Conservation (phyloP, 2,797 vertebrate genomes). For the Acanthiza pusilla region DNA sequence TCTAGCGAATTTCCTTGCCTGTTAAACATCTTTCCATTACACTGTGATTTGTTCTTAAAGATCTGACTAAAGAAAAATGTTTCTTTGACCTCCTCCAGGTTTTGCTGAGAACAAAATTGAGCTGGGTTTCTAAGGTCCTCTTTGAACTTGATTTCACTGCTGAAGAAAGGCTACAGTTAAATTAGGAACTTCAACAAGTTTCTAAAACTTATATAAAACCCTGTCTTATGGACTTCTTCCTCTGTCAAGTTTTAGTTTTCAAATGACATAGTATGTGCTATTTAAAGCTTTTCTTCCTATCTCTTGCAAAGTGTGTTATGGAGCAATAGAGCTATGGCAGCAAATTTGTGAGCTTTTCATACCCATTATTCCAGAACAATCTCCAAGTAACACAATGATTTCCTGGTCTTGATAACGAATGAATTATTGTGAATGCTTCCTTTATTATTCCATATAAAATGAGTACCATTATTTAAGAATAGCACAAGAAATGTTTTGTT, state of each 20-base stretch:
- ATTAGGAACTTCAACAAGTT: conserved; percentile 44
- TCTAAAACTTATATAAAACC: conserved; percentile 39
- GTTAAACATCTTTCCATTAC: conserved; percentile 9
- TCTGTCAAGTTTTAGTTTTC: conserved; percentile 11
- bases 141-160: conserved; percentile 45
- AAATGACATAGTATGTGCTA: not conserved
- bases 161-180: conserved; percentile 44
- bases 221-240: not conserved
- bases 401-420: not conserved
- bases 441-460: not conserved
- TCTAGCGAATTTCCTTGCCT: not conserved
- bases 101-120: conserved; percentile 43
- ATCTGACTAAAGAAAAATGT: conserved; percentile 38
- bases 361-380: not conserved
- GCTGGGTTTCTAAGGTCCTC: conserved; percentile 39
- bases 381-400: not conserved
- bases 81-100: conserved; percentile 44
- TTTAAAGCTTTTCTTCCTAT: not conserved
- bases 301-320: not conserved
- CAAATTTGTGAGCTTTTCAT: not conserved
- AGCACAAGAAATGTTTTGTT: not conserved
- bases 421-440: not conserved
- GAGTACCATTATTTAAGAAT: not conserved
- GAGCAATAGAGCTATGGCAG: not conserved
- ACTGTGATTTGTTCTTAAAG: conserved; percentile 18